These are phyloP conservation scores for Condylostylus longicornis DNA, from an alignment of 1,140 invertebrate genomes.

Conservation along the genomic window DNA sequence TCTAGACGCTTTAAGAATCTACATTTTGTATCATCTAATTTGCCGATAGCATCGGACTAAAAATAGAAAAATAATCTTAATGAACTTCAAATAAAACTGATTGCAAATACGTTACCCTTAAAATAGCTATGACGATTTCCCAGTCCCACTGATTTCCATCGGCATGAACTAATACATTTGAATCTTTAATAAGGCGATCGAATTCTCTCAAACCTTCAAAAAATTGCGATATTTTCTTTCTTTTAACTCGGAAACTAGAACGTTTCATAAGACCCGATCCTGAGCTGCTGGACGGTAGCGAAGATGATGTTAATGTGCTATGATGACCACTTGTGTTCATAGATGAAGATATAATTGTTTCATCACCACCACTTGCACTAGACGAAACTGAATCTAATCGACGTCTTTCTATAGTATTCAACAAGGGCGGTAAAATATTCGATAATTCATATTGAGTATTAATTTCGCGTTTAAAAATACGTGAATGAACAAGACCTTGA, in stretches of 20 bases:
- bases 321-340: no score
- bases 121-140: slow-evolving; percentile 60
- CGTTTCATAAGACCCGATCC: slow-evolving; percentile 10
- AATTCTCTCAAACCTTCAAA: slow-evolving; percentile 36
- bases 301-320: no score
- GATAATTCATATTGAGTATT: slow-evolving; percentile 16
- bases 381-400: slow-evolving; percentile 27
- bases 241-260: slow-evolving; percentile 24
- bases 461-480: slow-evolving; percentile 27
- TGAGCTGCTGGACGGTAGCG: no score
- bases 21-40: slow-evolving; percentile 59
- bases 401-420: slow-evolving; percentile 14
- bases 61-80: not conserved
- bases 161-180: slow-evolving; percentile 54
- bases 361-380: slow-evolving; percentile 14
- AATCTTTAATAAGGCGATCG: slow-evolving; percentile 54
- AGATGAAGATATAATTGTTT: slow-evolving; percentile 18
- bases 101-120: slow-evolving; percentile 43
- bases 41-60: slow-evolving; percentile 32
- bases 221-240: slow-evolving; percentile 22
- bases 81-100: not conserved
- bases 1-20: slow-evolving; percentile 69
- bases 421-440: slow-evolving; percentile 3
- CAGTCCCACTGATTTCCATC: slow-evolving; percentile 68
- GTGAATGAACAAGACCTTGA: slow-evolving; percentile 23